phyloP scores from a whole-genome alignment of 1,140 invertebrate species.

The Yoshiicerus persimilis region DNA sequence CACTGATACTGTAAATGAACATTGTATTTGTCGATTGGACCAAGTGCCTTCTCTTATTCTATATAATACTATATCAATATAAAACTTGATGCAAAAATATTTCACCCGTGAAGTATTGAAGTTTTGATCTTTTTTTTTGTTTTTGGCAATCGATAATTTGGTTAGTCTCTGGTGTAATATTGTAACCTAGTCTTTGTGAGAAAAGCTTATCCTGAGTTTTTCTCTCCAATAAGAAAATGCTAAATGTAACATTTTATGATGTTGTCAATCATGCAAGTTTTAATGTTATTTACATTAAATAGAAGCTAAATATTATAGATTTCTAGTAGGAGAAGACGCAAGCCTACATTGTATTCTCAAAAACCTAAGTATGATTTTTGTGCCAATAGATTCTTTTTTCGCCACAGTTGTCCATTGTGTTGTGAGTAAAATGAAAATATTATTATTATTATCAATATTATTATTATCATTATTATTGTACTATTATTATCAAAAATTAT shows the following conservation, averaged over 20 bases:
- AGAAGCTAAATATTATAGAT: constrained; percentile 21
- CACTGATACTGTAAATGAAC: constrained; percentile 8
- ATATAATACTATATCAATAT: constrained; percentile 15
- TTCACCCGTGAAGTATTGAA: constrained; percentile 24
- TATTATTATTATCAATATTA: not conserved
- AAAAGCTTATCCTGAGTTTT: constrained; percentile 31
- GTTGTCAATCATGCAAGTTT: constrained; percentile 27
- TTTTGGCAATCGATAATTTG: constrained; percentile 43
- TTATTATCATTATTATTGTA: not conserved
- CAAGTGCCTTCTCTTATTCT: constrained; percentile 42
- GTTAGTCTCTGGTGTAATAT: constrained; percentile 45
- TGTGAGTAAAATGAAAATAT: constrained; percentile 28
- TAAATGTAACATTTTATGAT: constrained; percentile 24
- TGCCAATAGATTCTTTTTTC: constrained; percentile 37
- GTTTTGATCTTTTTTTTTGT: constrained; percentile 33
- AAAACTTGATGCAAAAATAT: constrained; percentile 31
- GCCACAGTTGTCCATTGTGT: constrained; percentile 20
- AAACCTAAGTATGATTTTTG: constrained; percentile 41
- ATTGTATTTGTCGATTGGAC: constrained; percentile 36
- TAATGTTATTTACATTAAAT: constrained; percentile 23
- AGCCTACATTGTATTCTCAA: constrained; percentile 35
- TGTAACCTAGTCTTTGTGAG: constrained; percentile 40
- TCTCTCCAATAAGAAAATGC: constrained; percentile 23
- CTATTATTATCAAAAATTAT: not conserved
- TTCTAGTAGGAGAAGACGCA: constrained; percentile 11